Conservation (phyloP, 2,888 invertebrate genomes). For the Bibio marci region DNA sequence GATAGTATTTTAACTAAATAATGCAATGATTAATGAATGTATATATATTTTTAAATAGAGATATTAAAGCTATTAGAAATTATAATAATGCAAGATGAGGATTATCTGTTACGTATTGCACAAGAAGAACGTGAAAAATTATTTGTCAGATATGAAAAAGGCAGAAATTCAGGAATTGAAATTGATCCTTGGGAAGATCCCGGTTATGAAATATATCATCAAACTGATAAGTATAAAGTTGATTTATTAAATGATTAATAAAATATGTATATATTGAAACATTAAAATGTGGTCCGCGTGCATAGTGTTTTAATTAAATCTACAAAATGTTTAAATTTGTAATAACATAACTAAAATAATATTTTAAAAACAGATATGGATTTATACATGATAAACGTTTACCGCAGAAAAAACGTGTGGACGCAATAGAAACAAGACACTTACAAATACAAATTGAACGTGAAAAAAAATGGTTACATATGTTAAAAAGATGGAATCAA, state of each 20-base stretch:
- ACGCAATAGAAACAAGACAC: conserved; percentile 43
- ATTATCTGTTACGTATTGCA: conserved; percentile 28
- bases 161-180: conserved; percentile 65
- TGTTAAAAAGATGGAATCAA: conserved; percentile 67
- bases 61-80: too few relatives aligned
- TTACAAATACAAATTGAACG: conserved; percentile 46
- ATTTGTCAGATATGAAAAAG: conserved; percentile 72
- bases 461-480: conserved; percentile 81
- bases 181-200: conserved; percentile 97
- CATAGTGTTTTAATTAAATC: too few relatives aligned
- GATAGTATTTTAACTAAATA: too few relatives aligned
- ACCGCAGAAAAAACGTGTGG: conserved; percentile 53
- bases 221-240: conserved; percentile 50
- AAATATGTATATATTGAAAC: too few relatives aligned
- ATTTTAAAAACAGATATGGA: conserved; percentile 66
- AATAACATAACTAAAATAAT: too few relatives aligned
- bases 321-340: too few relatives aligned
- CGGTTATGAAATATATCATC: conserved; percentile 73
- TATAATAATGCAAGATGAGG: too few relatives aligned
- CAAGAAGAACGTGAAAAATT: conserved; percentile 78
- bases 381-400: conserved; percentile 78
- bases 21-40: too few relatives aligned
- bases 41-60: too few relatives aligned
- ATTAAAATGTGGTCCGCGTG: too few relatives aligned
- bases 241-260: too few relatives aligned